These are phyloP conservation scores for Regulus satrapa DNA, from an alignment of 2,113 vertebrate genomes.

Conservation along the genomic window DNA sequence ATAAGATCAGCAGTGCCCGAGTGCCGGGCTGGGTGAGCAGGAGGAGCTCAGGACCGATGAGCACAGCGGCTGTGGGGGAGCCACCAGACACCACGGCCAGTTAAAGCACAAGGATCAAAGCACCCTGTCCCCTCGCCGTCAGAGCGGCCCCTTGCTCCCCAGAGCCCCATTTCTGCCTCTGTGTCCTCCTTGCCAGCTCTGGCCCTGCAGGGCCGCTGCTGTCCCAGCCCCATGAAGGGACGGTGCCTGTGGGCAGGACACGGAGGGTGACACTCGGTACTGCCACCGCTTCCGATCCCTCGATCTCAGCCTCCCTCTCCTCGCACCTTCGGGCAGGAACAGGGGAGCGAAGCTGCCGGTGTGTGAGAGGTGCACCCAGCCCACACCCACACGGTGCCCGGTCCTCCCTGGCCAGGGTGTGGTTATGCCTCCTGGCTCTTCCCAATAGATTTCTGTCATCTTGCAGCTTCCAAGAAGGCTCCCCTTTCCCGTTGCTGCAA, in stretches of 20 bases:
- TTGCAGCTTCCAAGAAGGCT: background rate
- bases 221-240: background rate
- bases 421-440: background rate
- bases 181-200: background rate
- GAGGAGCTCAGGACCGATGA: background rate
- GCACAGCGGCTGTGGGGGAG: background rate
- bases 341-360: fast-evolving
- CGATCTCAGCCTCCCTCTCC: background rate
- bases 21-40: background rate
- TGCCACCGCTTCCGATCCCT: fast-evolving
- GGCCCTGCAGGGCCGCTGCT: background rate
- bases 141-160: background rate
- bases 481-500: background rate
- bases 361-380: background rate
- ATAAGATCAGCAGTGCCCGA: background rate
- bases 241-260: background rate
- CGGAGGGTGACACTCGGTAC: fast-evolving
- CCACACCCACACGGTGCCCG: background rate
- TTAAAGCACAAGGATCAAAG: background rate
- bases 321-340: fast-evolving
- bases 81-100: fast-evolving
- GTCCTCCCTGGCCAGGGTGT: background rate
- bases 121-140: fast-evolving
- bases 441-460: background rate
- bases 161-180: background rate